These are phyloP conservation scores for Phallusia fumigata DNA, from an alignment of 23 tunicate species.

Conservation along the genomic window DNA sequence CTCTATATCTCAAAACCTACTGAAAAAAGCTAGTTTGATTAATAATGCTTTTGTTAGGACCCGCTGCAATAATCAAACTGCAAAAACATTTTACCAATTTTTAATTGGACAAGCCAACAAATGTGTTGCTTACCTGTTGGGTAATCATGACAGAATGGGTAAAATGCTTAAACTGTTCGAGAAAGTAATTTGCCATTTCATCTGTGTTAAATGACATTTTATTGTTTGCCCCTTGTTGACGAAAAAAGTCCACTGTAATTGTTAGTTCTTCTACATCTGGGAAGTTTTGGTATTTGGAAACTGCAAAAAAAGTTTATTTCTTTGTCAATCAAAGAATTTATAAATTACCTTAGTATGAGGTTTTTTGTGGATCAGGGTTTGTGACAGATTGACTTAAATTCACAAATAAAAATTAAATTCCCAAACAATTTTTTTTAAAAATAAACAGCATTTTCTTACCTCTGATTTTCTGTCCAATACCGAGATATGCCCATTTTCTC, in stretches of 20 bases:
- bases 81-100: neutral
- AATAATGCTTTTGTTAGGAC: too few species aligned
- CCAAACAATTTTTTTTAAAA: neutral
- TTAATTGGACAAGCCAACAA: neutral
- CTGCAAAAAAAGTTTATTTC: slow-evolving; percentile 7
- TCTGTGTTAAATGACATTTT: slow-evolving; percentile 40
- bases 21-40: too few species aligned
- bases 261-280: slow-evolving; percentile 30
- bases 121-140: slow-evolving; percentile 25
- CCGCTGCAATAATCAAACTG: too few species aligned
- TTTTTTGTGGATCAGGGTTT: neutral
- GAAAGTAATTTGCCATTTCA: slow-evolving; percentile 27
- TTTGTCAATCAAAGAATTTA: neutral
- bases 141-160: slow-evolving; percentile 27
- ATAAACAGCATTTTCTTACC: slow-evolving; percentile 13
- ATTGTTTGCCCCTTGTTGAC: slow-evolving; percentile 18
- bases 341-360: neutral
- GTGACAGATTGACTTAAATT: too few species aligned
- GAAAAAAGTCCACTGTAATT: slow-evolving; percentile 60
- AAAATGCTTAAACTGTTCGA: slow-evolving; percentile 11
- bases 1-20: too few species aligned
- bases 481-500: slow-evolving; percentile 87
- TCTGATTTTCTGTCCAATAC: slow-evolving; percentile 54
- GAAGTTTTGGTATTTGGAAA: neutral
- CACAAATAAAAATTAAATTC: neutral